These are phyloP conservation scores for Geotrupes spiniger DNA, from an alignment of 2,888 invertebrate genomes.

Conservation along the genomic window DNA sequence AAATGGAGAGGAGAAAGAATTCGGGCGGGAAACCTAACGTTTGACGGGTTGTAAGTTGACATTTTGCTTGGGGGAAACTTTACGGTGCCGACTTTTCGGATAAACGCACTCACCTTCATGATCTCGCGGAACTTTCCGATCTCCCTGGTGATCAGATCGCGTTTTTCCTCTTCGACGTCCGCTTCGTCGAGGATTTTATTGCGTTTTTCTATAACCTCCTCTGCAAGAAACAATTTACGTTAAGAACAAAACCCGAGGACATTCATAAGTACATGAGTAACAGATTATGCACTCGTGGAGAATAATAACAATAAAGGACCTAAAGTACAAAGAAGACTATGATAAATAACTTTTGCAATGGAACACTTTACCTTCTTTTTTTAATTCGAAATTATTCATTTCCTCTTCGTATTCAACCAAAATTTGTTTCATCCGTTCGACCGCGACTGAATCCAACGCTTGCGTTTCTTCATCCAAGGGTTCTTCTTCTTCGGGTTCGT, in stretches of 20 bases:
- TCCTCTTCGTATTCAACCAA: conserved; percentile 80
- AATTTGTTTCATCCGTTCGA: conserved; percentile 75
- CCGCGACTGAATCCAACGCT: conserved; percentile 70
- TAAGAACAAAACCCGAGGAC: too few relatives aligned
- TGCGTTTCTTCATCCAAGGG: conserved; percentile 76
- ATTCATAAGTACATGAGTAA: too few relatives aligned
- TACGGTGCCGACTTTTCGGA: too few relatives aligned
- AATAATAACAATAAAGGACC: too few relatives aligned
- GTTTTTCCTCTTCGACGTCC: conserved; percentile 94
- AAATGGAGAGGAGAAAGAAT: too few relatives aligned
- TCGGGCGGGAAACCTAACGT: too few relatives aligned
- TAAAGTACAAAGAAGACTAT: too few relatives aligned
- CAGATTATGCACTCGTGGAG: too few relatives aligned
- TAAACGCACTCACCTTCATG: conserved; percentile 75
- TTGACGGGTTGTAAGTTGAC: background rate
- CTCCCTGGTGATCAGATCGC: conserved; percentile 93
- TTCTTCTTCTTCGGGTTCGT: conserved; percentile 58
- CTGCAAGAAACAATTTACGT: conserved; percentile 44
- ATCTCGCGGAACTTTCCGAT: conserved; percentile 97
- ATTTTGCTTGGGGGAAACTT: background rate
- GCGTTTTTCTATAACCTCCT: conserved; percentile 64
- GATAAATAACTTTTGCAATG: too few relatives aligned
- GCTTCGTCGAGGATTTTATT: conserved; percentile 75
- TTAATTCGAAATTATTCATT: conserved; percentile 66
- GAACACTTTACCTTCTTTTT: conserved; percentile 62